Percentiles rank a stretch among this genome's conserved stretches.
Conservation (phyloP, 2,888 invertebrate species). For the Odontocerum albicorne region DNA sequence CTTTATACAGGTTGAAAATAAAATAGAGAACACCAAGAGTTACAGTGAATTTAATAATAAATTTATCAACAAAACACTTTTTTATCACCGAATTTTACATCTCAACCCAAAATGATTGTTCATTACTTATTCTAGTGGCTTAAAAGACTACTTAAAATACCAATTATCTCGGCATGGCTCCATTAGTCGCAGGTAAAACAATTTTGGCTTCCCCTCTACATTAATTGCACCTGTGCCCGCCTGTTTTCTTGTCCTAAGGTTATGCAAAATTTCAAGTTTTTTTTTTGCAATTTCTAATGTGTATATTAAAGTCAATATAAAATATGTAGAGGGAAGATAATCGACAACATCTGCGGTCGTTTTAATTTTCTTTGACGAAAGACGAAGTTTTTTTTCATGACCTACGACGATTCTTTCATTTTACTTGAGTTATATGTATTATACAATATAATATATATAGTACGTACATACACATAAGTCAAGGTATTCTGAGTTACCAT, state of each 20-base stretch:
- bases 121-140: constrained; percentile 11
- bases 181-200: constrained; percentile 23
- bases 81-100: too few relatives aligned
- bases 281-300: constrained; percentile 14
- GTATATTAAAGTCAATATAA: constrained; percentile 12
- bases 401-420: too few relatives aligned
- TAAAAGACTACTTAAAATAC: constrained; percentile 15
- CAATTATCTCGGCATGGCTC: constrained; percentile 10
- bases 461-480: too few relatives aligned
- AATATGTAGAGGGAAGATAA: background rate
- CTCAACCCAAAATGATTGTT: too few relatives aligned
- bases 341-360: background rate
- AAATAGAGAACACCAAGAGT: too few relatives aligned
- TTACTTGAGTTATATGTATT: too few relatives aligned
- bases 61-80: too few relatives aligned
- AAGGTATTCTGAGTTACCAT: too few relatives aligned
- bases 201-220: constrained; percentile 13
- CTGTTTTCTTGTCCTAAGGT: constrained; percentile 3
- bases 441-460: too few relatives aligned
- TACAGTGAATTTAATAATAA: too few relatives aligned
- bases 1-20: too few relatives aligned
- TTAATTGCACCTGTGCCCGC: constrained; percentile 31
- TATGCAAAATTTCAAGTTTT: constrained; percentile 18
- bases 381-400: too few relatives aligned
- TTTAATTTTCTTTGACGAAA: background rate